Evolutionary conservation across 2,888 invertebrate species (phyloP).

Genomic region (Homarus gammarus): DNA sequence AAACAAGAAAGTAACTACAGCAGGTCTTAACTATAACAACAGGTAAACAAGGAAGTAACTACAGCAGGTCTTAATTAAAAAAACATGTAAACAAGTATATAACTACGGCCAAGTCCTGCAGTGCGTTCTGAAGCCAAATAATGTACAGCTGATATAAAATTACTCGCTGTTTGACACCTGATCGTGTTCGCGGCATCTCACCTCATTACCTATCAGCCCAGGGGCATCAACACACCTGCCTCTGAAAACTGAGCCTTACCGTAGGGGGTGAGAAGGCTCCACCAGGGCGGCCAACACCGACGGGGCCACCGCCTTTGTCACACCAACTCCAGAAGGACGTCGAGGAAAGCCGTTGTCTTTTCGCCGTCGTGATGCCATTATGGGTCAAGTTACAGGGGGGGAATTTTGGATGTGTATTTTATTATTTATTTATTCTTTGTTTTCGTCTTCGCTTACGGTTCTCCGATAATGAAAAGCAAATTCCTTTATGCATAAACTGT

Average conservation of each 20-base stretch:
- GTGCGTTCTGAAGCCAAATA: constrained; percentile 45
- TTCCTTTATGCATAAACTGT: too few species aligned
- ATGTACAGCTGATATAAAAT: constrained; percentile 58
- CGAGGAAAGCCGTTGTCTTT: constrained; percentile 18
- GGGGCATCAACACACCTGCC: constrained; percentile 31
- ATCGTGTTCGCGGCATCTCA: constrained; percentile 55
- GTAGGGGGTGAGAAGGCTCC: constrained; percentile 9
- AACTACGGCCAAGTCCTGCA: background rate
- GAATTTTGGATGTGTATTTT: background rate
- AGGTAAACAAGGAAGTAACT: too few species aligned
- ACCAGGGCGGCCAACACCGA: background rate
- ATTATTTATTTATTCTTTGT: constrained; percentile 7
- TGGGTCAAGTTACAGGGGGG: background rate
- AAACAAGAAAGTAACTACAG: too few species aligned
- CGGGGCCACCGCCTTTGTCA: constrained; percentile 13
- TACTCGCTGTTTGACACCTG: constrained; percentile 63
- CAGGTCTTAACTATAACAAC: too few species aligned
- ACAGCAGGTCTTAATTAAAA: too few species aligned
- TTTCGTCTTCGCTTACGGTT: too few species aligned
- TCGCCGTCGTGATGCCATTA: constrained; percentile 30
- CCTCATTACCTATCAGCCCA: constrained; percentile 57
- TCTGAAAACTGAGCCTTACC: constrained; percentile 33
- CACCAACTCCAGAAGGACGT: constrained; percentile 4
- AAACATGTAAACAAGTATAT: too few species aligned
- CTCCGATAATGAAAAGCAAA: too few species aligned